Evolutionary conservation across 2,797 vertebrate species (phyloP).

Genomic region (Anabacerthia variegaticeps): DNA sequence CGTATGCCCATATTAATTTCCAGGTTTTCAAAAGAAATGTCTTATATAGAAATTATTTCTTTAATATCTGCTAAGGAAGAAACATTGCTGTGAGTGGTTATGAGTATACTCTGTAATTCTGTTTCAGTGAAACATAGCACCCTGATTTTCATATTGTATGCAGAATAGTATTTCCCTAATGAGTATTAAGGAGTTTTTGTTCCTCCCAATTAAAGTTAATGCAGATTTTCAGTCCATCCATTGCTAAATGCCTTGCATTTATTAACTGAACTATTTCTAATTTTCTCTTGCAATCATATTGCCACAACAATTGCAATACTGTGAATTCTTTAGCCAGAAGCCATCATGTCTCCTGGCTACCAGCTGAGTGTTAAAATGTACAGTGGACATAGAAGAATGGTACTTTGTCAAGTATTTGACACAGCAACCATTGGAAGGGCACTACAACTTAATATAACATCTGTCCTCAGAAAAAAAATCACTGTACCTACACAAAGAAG

Average conservation of each 20-base stretch:
- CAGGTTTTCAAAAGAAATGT: neutral
- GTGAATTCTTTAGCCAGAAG: neutral
- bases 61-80: neutral
- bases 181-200: neutral
- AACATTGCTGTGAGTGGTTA: neutral
- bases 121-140: neutral
- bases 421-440: neutral
- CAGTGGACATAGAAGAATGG: neutral
- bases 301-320: neutral
- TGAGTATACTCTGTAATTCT: neutral
- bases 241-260: neutral
- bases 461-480: neutral
- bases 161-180: neutral
- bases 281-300: neutral
- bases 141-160: neutral
- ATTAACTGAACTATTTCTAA: neutral
- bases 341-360: neutral
- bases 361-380: neutral
- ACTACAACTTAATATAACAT: conserved; percentile 1
- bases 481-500: neutral
- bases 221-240: neutral
- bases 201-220: neutral
- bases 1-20: neutral
- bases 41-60: neutral
- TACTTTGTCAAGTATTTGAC: neutral